Percentiles rank a stretch among this genome's conserved stretches.
These are phyloP conservation scores for Gambelia wislizenii DNA, from an alignment of 2,797 vertebrate species.

Conservation along the genomic window DNA sequence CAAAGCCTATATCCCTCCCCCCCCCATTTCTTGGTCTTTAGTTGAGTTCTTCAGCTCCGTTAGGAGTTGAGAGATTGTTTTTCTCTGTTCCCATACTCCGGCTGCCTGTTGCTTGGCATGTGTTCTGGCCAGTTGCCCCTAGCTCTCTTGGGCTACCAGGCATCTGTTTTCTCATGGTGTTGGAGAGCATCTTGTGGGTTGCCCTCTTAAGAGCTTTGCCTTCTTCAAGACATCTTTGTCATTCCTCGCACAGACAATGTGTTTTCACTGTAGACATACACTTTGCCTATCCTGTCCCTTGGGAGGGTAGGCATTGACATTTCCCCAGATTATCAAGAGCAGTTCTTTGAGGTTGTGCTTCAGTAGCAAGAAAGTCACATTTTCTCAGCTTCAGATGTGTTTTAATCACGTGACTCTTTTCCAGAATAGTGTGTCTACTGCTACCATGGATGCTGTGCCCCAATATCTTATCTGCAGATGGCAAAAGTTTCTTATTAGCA, in stretches of 20 bases:
- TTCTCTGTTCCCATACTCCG: not conserved
- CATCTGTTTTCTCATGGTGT: not conserved
- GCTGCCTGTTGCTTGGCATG: fast-evolving
- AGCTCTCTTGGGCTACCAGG: not conserved
- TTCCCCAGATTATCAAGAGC: not conserved
- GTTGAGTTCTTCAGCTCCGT: not conserved
- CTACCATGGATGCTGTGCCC: not conserved
- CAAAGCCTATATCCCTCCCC: not conserved
- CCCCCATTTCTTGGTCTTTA: fast-evolving
- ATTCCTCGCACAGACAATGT: not conserved
- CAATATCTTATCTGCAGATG: not conserved
- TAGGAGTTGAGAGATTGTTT: not conserved
- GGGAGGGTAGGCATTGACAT: not conserved
- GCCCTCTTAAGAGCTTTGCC: not conserved
- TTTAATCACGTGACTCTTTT: not conserved
- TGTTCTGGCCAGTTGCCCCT: not conserved
- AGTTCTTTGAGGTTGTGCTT: not conserved
- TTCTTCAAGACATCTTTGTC: not conserved
- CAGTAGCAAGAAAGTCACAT: not conserved
- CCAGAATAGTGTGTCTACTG: not conserved
- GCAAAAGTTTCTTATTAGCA: not conserved
- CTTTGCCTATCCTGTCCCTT: not conserved
- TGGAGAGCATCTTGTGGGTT: not conserved
- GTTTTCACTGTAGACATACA: not conserved
- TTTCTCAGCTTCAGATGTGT: not conserved